phyloP scores from a whole-genome alignment of 2,888 invertebrate species.

The Brachypalpus laphriformis region DNA sequence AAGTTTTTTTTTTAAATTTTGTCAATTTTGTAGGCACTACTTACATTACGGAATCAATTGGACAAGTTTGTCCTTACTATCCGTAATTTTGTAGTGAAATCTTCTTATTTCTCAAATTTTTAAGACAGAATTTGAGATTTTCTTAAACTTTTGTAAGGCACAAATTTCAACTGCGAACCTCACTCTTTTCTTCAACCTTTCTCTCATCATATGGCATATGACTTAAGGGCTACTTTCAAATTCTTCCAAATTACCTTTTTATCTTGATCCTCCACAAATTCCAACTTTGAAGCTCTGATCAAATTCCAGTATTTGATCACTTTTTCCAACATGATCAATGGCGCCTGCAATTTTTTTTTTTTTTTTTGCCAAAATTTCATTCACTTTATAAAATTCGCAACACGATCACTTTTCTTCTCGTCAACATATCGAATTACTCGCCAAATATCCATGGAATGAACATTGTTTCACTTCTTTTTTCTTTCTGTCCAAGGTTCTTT shows the following conservation, averaged over 20 bases:
- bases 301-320: constrained; percentile 9
- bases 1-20: too few species aligned
- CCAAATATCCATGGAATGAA: constrained; percentile 60
- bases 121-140: too few species aligned
- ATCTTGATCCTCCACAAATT: constrained; percentile 1
- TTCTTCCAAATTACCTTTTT: constrained; percentile 44
- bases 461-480: constrained; percentile 47
- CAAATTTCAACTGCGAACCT: too few species aligned
- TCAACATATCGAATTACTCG: constrained; percentile 65
- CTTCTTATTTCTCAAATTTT: too few species aligned
- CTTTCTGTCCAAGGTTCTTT: constrained; percentile 20
- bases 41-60: too few species aligned
- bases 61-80: too few species aligned
- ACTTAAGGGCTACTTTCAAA: background rate
- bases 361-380: constrained; percentile 23
- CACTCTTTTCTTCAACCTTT: too few species aligned
- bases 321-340: constrained; percentile 14
- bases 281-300: constrained; percentile 33
- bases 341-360: constrained; percentile 11
- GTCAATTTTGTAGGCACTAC: too few species aligned
- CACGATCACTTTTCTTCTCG: constrained; percentile 66
- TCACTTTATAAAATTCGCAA: constrained; percentile 47
- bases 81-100: too few species aligned
- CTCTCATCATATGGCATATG: too few species aligned
- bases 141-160: too few species aligned